These are phyloP conservation scores for Notothenia rossii DNA, from an alignment of 2,113 vertebrate genomes.

Conservation along the genomic window DNA sequence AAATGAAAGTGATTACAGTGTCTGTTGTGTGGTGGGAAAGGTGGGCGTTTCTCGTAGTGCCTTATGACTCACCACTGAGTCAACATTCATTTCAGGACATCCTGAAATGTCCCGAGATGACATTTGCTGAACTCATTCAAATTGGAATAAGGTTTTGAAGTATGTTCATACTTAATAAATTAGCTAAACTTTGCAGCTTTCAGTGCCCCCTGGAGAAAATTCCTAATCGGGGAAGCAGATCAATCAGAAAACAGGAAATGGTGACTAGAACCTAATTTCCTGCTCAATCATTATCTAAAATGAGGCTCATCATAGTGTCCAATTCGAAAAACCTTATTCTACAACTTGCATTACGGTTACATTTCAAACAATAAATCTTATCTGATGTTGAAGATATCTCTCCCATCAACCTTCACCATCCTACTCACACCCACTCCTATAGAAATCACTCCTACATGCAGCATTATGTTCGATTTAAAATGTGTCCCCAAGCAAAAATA, in stretches of 20 bases:
- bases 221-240: background rate
- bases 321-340: background rate
- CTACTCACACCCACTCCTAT: conserved; percentile 37
- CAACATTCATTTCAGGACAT: conserved; percentile 40
- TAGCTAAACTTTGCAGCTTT: background rate
- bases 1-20: conserved; percentile 36
- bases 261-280: conserved; percentile 30
- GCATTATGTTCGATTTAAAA: background rate
- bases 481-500: background rate
- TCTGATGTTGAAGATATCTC: background rate
- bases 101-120: conserved; percentile 29
- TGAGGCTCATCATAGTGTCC: conserved; percentile 2
- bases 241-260: conserved; percentile 36
- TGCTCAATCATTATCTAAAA: conserved; percentile 15
- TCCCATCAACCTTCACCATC: conserved; percentile 30
- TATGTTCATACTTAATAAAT: background rate
- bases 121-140: conserved; percentile 6
- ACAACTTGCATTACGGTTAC: background rate
- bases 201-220: conserved; percentile 14
- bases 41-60: conserved; percentile 34
- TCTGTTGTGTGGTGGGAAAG: conserved; percentile 18
- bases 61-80: conserved; percentile 63
- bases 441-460: background rate
- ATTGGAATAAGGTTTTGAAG: conserved; percentile 32
- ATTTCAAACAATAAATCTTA: conserved; percentile 4